These are phyloP conservation scores for Acanthopagrus latus DNA, from an alignment of 2,797 vertebrate species.

Conservation along the genomic window DNA sequence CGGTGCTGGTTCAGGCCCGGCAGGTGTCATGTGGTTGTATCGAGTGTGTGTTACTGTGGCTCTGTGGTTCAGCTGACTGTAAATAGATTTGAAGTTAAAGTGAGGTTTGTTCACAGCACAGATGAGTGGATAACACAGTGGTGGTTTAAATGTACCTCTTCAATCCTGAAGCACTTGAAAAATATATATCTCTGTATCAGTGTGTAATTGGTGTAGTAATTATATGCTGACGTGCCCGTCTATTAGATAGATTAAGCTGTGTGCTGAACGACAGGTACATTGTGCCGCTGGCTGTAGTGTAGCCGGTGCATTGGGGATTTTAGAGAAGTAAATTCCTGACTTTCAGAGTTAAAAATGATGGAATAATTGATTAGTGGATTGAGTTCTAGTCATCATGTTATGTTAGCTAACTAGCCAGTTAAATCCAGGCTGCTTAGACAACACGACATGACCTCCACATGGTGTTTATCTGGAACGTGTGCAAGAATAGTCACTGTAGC, in stretches of 20 bases:
- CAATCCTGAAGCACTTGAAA: background rate
- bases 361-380: background rate
- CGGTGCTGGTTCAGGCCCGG: slow-evolving; percentile 45
- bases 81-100: slow-evolving; percentile 34
- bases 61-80: slow-evolving; percentile 46
- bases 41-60: slow-evolving; percentile 42
- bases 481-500: background rate
- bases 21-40: slow-evolving; percentile 60
- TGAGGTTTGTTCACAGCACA: slow-evolving; percentile 20
- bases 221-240: background rate
- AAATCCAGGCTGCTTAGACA: background rate
- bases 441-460: background rate
- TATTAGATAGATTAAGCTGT: background rate
- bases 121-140: background rate
- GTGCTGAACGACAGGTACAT: background rate
- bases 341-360: background rate
- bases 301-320: too few relatives aligned
- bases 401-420: background rate
- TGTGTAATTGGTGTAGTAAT: background rate
- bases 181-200: background rate
- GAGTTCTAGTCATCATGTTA: background rate
- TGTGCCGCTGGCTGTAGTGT: too few relatives aligned
- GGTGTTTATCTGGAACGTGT: background rate
- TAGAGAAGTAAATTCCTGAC: too few relatives aligned
- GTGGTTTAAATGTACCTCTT: background rate